Base-by-base conservation (phyloP, 2,113 vertebrate species). In the Cnemophilus loriae region DNA sequence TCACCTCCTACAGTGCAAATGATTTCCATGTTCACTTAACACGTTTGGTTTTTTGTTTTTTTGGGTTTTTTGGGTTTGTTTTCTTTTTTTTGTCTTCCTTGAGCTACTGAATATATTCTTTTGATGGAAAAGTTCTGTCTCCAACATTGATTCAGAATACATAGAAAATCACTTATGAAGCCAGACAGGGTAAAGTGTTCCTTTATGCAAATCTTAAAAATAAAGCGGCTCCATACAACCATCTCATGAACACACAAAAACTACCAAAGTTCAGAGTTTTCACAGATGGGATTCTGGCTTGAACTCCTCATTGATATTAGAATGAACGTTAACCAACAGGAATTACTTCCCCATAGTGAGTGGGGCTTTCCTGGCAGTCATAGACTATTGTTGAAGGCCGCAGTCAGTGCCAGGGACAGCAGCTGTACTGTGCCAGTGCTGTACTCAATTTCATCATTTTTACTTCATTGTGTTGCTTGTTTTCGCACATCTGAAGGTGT, bases 391-490 rank as follows among this genome's bases (percentile, higher is more conserved):
- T 64, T 55, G 80, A 90, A 89, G 64, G 76, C 52, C 55, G 14
- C 35, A 90, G 71, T 21, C 68, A 68, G 32, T 71, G 90, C 56
- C 69, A 92, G 83, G 86, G 90, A 84, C 47, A 96, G 65, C 39
- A 92, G 86, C 69, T 92, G 44, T 20, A 87, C 61, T 65, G 26
- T 89, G 90, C 41, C 83, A 94, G 74, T 2, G 5, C 76, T 92
- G 69, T 57, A 69, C 55, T 89, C 90, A 90, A 26, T 96, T 94
- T 87, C 82, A 96, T 92, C 83, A 92, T 60, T 89, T 95, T 92
- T 87, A 84, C 41, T 89, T 90, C 64, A 92, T 87, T 93, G 77
- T 91, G 68, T 80, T 94, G 60, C 82, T 96, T 96, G 84, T 97
- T 97, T 95, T 85, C 84, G 78, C 47, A 89, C 65, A 87, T 96